Percentiles rank a stretch among this genome's conserved stretches.
phyloP scores from a whole-genome alignment of 2,797 vertebrate genomes.

The Dendrocincla fuliginosa region DNA sequence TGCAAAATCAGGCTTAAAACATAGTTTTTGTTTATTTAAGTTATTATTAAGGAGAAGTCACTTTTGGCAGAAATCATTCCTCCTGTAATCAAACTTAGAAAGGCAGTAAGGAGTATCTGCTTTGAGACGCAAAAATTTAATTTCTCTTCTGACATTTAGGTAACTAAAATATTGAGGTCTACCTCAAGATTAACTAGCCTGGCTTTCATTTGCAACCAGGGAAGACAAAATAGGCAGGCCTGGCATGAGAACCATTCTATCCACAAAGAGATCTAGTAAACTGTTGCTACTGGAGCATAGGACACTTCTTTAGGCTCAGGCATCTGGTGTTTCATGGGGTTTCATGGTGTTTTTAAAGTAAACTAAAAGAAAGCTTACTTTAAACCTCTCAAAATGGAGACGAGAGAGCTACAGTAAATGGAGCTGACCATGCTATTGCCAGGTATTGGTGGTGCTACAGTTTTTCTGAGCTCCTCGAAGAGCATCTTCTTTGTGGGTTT shows the following conservation, averaged over 20 bases:
- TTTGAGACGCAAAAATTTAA: background rate
- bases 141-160: background rate
- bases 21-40: background rate
- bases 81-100: background rate
- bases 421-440: background rate
- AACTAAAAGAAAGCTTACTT: background rate
- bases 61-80: background rate
- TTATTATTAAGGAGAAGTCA: background rate
- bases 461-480: background rate
- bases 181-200: background rate
- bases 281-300: background rate
- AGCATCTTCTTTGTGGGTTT: background rate
- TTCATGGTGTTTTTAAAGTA: background rate
- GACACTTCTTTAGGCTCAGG: background rate
- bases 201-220: background rate
- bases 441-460: background rate
- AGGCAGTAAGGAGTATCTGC: background rate
- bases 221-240: background rate
- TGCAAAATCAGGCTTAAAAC: background rate
- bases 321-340: background rate
- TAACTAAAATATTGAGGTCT: background rate
- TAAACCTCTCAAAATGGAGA: background rate
- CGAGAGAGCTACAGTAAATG: background rate
- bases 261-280: background rate
- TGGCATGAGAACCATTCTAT: background rate